These are phyloP conservation scores for Mormoops blainvillei DNA, from an alignment of 2,113 vertebrate genomes.

Conservation along the genomic window DNA sequence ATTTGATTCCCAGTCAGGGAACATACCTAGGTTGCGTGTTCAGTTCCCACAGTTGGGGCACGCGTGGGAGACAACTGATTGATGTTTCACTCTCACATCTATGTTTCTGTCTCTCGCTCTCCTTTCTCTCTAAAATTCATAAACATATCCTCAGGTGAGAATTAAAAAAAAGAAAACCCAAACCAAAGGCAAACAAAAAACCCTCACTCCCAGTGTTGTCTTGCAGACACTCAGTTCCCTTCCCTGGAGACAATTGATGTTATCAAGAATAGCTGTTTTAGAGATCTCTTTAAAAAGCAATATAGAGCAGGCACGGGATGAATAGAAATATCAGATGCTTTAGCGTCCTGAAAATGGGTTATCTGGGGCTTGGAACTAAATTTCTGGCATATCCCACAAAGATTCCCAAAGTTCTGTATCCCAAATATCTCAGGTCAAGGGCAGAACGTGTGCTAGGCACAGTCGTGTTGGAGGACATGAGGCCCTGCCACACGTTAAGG, in stretches of 20 bases:
- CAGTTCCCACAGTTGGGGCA: no score
- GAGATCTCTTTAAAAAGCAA: background rate
- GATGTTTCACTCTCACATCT: no score
- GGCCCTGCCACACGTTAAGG: background rate
- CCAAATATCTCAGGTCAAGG: background rate
- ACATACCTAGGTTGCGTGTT: no score
- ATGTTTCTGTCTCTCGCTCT: no score
- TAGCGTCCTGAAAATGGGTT: background rate
- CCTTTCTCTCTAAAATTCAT: no score
- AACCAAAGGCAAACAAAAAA: background rate
- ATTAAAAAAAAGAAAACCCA: no score
- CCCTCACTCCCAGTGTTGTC: background rate
- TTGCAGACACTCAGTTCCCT: background rate
- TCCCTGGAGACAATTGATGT: background rate
- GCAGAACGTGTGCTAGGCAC: background rate
- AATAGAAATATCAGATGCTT: background rate
- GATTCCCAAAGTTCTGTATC: background rate
- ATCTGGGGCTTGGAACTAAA: background rate
- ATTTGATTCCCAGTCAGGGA: no score
- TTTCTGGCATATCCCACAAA: background rate
- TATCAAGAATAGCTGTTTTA: background rate
- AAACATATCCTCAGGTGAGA: no score
- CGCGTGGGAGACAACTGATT: no score
- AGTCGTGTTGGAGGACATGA: background rate
- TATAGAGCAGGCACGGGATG: background rate